Evolutionary conservation across 2,888 invertebrate genomes (phyloP), one percentile per base, ranked within the genome.

Genomic region (Myathropa florea): DNA sequence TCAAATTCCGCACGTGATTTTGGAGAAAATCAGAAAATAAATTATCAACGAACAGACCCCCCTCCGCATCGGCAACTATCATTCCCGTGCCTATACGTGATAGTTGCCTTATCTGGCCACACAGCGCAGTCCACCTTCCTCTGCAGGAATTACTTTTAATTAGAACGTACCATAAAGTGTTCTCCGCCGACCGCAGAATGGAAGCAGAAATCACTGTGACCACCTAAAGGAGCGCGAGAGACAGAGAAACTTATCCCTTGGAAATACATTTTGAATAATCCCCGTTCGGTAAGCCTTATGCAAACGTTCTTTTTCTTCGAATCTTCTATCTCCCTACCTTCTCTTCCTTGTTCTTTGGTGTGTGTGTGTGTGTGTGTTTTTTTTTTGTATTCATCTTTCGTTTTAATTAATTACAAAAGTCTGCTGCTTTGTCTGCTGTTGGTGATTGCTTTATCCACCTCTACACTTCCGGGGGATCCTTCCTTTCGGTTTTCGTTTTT

Each of bases 391-490:
- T 85, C 85, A 85, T 85, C 72, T 77, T 70, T 73, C 77, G 72
- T 73, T 77, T 85, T 85, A 85, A 85, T 85, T 81, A 85, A 85
- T 85, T 85, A 85, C 85, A 73, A 81, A 85, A 78, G 77, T 85
- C 64, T 78, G 81, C 55, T 68, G 14, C 55, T 78, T 67, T 33
- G 23, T n/a, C 68, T 84, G 71, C 83, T 76, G 76, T 28, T 81
- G 55, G 68, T 78, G 85, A 85, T 85, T 85, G 81, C 85, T 73
- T 77, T 68, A 77, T 53, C 64, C 71, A 65, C 64, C 65, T 79
- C 70, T 63, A 63, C n/a, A n/a, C 12, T 60, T 68, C 18, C 4
- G 46, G 18, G 46, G 46, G 46, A 57, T 64, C 7, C 26, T 26
- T 36, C n/a, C n/a, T n/a, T n/a, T n/a, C n/a, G n/a, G n/a, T n/a